These are phyloP conservation scores for Fabriciana adippe DNA, from an alignment of 2,888 invertebrate genomes.

Conservation along the genomic window DNA sequence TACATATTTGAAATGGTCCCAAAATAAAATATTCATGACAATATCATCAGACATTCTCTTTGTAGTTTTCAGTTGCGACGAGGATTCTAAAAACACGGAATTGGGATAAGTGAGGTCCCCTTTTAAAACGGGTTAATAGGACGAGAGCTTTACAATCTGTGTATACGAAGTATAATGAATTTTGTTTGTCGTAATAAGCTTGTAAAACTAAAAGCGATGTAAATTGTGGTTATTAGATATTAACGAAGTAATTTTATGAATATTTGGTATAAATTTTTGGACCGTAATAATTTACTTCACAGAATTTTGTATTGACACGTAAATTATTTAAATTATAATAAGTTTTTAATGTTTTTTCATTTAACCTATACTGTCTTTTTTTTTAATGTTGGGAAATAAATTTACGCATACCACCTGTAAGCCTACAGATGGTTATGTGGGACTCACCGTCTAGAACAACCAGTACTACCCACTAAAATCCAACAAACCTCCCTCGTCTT, in stretches of 20 bases:
- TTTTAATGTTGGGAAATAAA: too few relatives aligned
- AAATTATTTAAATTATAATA: too few relatives aligned
- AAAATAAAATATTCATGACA: conserved; percentile 39
- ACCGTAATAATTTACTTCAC: too few relatives aligned
- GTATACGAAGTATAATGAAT: not conserved
- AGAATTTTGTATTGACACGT: too few relatives aligned
- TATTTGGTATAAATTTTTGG: not conserved
- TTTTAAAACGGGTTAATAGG: conserved; percentile 34
- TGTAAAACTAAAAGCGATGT: not conserved
- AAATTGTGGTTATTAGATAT: not conserved
- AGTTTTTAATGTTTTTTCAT: too few relatives aligned
- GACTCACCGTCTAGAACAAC: too few relatives aligned
- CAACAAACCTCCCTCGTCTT: too few relatives aligned
- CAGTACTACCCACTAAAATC: too few relatives aligned
- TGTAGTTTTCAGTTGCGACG: conserved; percentile 27
- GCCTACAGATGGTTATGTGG: too few relatives aligned
- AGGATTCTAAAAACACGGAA: conserved; percentile 24
- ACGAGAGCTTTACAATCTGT: conserved; percentile 20
- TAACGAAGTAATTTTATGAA: not conserved
- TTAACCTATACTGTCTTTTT: too few relatives aligned
- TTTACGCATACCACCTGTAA: too few relatives aligned
- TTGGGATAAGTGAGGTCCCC: conserved; percentile 22
- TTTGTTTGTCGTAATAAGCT: conserved; percentile 12
- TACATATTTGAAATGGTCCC: conserved; percentile 28
- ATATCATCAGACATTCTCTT: conserved; percentile 37